Percentiles rank a stretch among this genome's conserved stretches.
Conservation (phyloP, 2,113 vertebrate species). For the Psephotus haematonotus region DNA sequence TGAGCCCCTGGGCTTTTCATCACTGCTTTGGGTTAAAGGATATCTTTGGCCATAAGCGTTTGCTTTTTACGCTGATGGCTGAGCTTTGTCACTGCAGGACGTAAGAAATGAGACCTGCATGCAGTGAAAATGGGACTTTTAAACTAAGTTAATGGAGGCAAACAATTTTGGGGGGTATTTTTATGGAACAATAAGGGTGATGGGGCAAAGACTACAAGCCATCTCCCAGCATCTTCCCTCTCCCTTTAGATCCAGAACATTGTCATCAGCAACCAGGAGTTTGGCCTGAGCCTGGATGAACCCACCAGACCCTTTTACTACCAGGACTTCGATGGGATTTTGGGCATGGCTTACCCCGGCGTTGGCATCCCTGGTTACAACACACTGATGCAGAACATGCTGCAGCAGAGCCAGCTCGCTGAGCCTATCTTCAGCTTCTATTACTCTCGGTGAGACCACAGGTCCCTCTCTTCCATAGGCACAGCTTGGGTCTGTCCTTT, state of each 20-base stretch:
- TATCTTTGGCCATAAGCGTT: background rate
- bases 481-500: background rate
- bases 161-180: background rate
- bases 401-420: constrained; percentile 48
- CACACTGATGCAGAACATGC: constrained; percentile 48
- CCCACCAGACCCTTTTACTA: constrained; percentile 62
- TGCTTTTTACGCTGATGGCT: background rate
- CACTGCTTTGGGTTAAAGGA: background rate
- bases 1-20: background rate
- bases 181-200: background rate
- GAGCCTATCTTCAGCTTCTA: constrained; percentile 72
- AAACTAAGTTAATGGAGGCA: background rate
- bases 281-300: constrained; percentile 74
- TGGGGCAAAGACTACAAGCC: background rate
- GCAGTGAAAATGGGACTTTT: background rate
- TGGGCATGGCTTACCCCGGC: constrained; percentile 66
- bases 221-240: background rate
- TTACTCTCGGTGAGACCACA: constrained; percentile 26
- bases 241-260: constrained; percentile 73
- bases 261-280: constrained; percentile 71
- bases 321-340: constrained; percentile 67
- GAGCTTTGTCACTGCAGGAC: background rate
- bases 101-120: background rate
- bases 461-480: background rate
- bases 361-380: background rate